phyloP scores from a whole-genome alignment of 2,797 vertebrate species.

The Takifugu rubripes region DNA sequence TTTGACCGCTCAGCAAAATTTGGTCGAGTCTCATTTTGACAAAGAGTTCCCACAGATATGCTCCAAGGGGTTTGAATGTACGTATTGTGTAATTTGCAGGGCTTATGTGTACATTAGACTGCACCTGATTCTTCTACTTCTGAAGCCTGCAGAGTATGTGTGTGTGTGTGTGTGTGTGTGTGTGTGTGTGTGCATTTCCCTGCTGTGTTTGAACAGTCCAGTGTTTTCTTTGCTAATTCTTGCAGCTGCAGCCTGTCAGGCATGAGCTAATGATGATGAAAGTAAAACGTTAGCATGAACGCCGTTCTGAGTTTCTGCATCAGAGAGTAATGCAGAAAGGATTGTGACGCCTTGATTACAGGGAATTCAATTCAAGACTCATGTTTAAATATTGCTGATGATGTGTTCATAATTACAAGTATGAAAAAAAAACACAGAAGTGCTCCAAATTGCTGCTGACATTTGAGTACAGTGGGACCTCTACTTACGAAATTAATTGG shows the following conservation, averaged over 20 bases:
- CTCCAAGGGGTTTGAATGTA: constrained; percentile 48
- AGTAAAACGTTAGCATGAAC: constrained; percentile 41
- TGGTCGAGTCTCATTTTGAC: constrained; percentile 37
- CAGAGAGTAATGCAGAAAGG: constrained; percentile 23
- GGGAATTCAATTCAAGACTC: no score
- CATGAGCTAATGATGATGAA: constrained; percentile 60
- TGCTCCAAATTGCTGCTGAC: no score
- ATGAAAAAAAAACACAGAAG: no score
- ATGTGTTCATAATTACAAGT: no score
- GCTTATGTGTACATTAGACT: constrained; percentile 47
- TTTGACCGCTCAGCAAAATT: constrained; percentile 57
- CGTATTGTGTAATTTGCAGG: constrained; percentile 28
- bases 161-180: constrained; percentile 11
- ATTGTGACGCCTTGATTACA: no score
- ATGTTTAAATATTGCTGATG: no score
- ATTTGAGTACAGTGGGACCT: no score
- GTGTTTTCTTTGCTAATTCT: constrained; percentile 71
- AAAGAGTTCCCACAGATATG: constrained; percentile 40
- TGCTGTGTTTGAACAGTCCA: constrained; percentile 51
- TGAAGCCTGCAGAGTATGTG: constrained; percentile 32
- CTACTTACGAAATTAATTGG: no score
- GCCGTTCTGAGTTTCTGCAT: constrained; percentile 37
- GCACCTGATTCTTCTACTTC: constrained; percentile 53
- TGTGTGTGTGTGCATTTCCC: constrained; percentile 18
- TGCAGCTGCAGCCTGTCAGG: constrained; percentile 67